Base-by-base conservation (phyloP, 2,113 vertebrate genomes). In the Festucalex cinctus region DNA sequence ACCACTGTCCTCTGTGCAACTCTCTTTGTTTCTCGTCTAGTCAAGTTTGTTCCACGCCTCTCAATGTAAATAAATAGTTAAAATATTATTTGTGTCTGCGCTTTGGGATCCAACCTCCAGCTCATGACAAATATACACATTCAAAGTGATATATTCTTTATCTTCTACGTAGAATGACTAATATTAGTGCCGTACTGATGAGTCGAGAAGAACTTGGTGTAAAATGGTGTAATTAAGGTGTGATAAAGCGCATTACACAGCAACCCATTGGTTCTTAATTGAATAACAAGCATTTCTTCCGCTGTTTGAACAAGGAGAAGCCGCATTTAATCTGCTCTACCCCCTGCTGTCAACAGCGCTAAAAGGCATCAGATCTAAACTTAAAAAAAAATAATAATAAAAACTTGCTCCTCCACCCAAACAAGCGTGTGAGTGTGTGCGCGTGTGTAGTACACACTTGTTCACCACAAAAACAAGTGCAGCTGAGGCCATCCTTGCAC, bases 321-420 rank as follows among this genome's bases (percentile, higher is more conserved):
- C 57, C 26, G 26, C 19, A 26, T 68, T 70, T 69, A 78, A 86
- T 82, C 65, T 26, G 32, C 26, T 66, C 3, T n/a, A 49, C 58
- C 69, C 71, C 65, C 65, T 39, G 71, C 64, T 13, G 44, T 60
- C 37, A 26, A 69, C 75, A 73, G 71, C 70, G 61, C 70, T 60
- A n/a, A 36, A 73, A 63, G 44, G 63, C 39, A 10, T 37, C 16
- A 78, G 75, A 80, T 79, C 68, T 16, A 44, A 56, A 66, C 66
- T 49, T n/a, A n/a, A 16, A 24, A 22, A 44, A 32, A 32, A 32
- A 32, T 4, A 32, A 32, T 2, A 32, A 32, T 2, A 32, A 26
- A 17, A 57, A 54, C 44, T 71, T 20, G 19, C 63, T 66, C 63
- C 51, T 63, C 61, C 44, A 70, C 66, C 66, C 53, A 75, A 74